phyloP scores from a whole-genome alignment of 2,888 invertebrate genomes.

The Galerucella calmariensis region DNA sequence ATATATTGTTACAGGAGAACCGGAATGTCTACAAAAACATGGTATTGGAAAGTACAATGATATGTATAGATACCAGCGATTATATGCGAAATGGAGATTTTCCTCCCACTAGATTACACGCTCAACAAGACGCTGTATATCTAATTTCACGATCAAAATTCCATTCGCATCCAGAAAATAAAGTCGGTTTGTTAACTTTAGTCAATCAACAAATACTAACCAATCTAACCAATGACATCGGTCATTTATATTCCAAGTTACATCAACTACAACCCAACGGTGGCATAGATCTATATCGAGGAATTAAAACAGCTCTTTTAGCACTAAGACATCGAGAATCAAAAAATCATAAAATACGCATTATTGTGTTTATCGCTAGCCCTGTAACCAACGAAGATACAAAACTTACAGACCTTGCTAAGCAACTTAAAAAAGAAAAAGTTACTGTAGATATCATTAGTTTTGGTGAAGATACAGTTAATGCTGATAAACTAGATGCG shows the following conservation, averaged over 20 bases:
- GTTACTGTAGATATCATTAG: constrained; percentile 97
- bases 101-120: constrained; percentile 94
- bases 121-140: constrained; percentile 99
- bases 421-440: constrained; percentile 98
- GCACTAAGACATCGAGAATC: constrained; percentile 97
- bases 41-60: constrained; percentile 98
- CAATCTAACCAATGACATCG: constrained; percentile 96
- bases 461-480: constrained; percentile 94
- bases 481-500: constrained; percentile 86
- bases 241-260: constrained; percentile 92
- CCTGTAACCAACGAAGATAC: constrained; percentile 92
- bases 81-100: constrained; percentile 99
- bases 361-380: constrained; percentile 97
- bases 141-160: constrained; percentile 97
- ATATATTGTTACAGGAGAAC: background rate
- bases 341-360: constrained; percentile 98
- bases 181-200: constrained; percentile 92
- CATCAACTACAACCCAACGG: constrained; percentile 95
- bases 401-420: constrained; percentile 94
- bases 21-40: constrained; percentile 70
- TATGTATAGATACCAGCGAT: constrained; percentile 99
- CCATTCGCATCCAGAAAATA: constrained; percentile 98
- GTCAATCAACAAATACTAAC: constrained; percentile 95
- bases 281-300: constrained; percentile 88
- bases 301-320: constrained; percentile 96